Base-by-base conservation (phyloP, 2,888 invertebrate genomes). In the Timema podura region DNA sequence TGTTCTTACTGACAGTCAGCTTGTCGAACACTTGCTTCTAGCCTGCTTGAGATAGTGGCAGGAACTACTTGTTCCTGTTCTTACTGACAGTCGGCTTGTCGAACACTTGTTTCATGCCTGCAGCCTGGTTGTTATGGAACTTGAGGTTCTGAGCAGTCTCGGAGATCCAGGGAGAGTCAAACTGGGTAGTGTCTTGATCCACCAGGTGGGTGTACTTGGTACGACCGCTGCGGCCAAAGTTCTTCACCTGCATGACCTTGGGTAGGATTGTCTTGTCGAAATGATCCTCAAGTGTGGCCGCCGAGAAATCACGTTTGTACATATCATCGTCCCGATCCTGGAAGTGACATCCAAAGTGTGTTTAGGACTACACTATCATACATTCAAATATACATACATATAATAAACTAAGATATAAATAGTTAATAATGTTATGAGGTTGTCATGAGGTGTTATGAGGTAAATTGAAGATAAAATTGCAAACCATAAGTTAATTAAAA, bases 191-290 rank as follows among this genome's bases (percentile, higher is more conserved):
- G 79, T 99, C 99, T 81, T 99, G 99, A 82, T 98, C 98, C 0
- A 99, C 98, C 78, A 99, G 85, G 83, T 99, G 99, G 0, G 99
- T 99, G 82, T 99, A 99, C 79, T 99, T 99, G 0, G 99, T 98
- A 68, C 99, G 89, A 6, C 98, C 98, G 67, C 98, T 98, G 3
- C 98, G 90, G 11, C 99, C 99, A 82, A 99, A 99, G 84, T 99
- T 98, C 84, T 99, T 99, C 61, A 99, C 99, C 85, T 86, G 78
- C 98, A 99, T 99, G 76, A 99, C 98, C 86, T 98, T 98, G 1
- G 99, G 99, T 73, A 99, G 81, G 75, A 98, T 93, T 47, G 98
- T 96, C 83, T 99, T 99, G 80, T 99, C 97, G 81, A 99, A 99
- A 81, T 98, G 97, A 87, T 99, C 99, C 77, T 99, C 99, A 77